Conservation (phyloP, 2,797 vertebrate species). For the Chloroceryle inda region DNA sequence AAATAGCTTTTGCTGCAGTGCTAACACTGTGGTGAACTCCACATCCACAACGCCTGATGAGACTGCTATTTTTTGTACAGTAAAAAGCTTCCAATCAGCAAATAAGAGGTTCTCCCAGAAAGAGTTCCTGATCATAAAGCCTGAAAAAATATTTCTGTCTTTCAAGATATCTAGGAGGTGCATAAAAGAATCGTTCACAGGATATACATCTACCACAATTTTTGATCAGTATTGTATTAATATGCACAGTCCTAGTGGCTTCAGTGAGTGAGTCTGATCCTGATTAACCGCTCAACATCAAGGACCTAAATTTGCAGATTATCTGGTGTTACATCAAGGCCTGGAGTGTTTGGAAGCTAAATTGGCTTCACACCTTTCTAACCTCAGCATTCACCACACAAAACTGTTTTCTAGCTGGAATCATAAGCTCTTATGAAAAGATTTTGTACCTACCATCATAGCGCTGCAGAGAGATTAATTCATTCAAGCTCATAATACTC, state of each 20-base stretch:
- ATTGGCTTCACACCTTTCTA: constrained; percentile 10
- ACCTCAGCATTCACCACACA: neutral
- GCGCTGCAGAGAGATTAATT: neutral
- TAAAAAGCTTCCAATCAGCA: constrained; percentile 35
- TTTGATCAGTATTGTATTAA: neutral
- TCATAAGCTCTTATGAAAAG: neutral
- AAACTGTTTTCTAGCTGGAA: neutral
- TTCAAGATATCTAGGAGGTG: neutral
- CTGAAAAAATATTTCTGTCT: neutral
- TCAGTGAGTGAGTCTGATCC: neutral
- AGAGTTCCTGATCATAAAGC: neutral
- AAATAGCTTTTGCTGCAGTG: constrained; percentile 33
- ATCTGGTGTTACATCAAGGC: neutral
- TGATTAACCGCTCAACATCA: neutral
- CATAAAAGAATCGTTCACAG: neutral
- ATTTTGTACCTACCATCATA: neutral
- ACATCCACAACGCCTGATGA: neutral
- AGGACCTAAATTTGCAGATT: neutral
- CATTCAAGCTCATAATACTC: neutral
- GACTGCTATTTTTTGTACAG: neutral
- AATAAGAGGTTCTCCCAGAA: neutral
- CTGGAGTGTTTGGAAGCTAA: neutral
- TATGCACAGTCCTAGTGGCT: neutral
- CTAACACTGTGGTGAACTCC: constrained; percentile 5
- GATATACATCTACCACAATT: neutral